phyloP scores from a whole-genome alignment of 1,140 invertebrate genomes.

The Brachionus angularis region DNA sequence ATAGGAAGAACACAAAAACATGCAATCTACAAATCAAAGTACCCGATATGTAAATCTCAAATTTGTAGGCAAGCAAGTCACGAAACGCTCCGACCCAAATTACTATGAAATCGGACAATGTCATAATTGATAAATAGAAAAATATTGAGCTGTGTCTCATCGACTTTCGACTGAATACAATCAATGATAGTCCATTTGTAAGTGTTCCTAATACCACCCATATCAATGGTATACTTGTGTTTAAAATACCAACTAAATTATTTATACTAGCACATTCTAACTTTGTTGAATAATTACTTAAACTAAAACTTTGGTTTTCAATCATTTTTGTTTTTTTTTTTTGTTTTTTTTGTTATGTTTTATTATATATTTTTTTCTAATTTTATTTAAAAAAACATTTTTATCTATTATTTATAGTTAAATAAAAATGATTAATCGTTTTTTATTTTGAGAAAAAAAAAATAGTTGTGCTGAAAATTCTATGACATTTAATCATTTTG shows the following conservation, averaged over 20 bases:
- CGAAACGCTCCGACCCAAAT: slow-evolving; percentile 40
- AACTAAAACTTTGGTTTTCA: too few species aligned
- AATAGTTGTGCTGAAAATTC: too few species aligned
- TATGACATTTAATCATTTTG: too few species aligned
- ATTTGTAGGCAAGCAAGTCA: slow-evolving; percentile 38
- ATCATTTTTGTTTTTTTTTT: too few species aligned
- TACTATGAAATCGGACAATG: slow-evolving; percentile 24
- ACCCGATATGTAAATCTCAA: slow-evolving; percentile 25
- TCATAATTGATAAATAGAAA: slow-evolving; percentile 37
- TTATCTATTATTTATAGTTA: too few species aligned
- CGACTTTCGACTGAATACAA: not conserved
- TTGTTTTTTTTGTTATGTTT: too few species aligned
- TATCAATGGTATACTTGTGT: slow-evolving; percentile 37
- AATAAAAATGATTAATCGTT: too few species aligned
- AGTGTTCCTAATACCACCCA: slow-evolving; percentile 30
- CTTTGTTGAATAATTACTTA: too few species aligned
- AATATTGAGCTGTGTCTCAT: slow-evolving; percentile 37
- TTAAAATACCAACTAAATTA: not conserved
- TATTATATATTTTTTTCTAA: too few species aligned
- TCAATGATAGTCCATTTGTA: slow-evolving; percentile 10
- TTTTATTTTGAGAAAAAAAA: too few species aligned
- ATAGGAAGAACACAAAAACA: slow-evolving; percentile 28
- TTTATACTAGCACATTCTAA: not conserved
- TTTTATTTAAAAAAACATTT: too few species aligned
- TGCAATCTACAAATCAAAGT: slow-evolving; percentile 15